Percentiles rank a stretch among this genome's conserved stretches.
Conservation (phyloP, 2,888 invertebrate species). For the Limenitis camilla region DNA sequence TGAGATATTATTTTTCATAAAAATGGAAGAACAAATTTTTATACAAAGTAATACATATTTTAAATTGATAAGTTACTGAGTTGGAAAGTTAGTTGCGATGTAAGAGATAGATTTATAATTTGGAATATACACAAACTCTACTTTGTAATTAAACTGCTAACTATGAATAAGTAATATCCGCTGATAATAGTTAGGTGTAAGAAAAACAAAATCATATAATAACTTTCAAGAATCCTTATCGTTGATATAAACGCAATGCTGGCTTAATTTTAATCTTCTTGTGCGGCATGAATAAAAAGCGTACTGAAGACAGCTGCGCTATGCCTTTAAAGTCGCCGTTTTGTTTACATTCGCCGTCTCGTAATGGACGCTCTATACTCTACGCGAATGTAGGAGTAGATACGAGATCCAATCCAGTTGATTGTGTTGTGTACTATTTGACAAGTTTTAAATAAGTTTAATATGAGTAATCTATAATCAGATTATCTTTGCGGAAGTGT, state of each 20-base stretch:
- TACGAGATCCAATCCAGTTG: neutral
- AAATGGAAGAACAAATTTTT: neutral
- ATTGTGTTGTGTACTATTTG: neutral
- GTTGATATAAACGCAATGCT: conserved; percentile 6
- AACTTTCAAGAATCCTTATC: neutral
- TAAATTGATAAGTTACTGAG: too few relatives aligned
- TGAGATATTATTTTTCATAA: conserved; percentile 11
- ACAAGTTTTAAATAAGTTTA: neutral
- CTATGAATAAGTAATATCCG: too few relatives aligned
- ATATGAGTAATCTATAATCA: too few relatives aligned
- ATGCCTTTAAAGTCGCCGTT: conserved; percentile 55
- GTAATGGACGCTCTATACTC: conserved; percentile 53
- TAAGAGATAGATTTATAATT: too few relatives aligned
- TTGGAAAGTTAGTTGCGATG: too few relatives aligned
- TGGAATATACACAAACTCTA: too few relatives aligned
- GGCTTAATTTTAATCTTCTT: conserved; percentile 32
- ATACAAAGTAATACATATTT: too few relatives aligned
- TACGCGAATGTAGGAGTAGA: conserved; percentile 21
- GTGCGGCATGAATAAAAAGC: conserved; percentile 34
- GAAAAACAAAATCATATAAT: neutral
- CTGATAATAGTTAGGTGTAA: too few relatives aligned
- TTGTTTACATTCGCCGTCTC: conserved; percentile 48
- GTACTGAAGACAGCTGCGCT: conserved; percentile 38
- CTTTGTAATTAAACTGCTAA: too few relatives aligned
- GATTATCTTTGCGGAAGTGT: too few relatives aligned